These are phyloP conservation scores for Penelope pileata DNA, from an alignment of 2,113 vertebrate genomes.

Conservation along the genomic window DNA sequence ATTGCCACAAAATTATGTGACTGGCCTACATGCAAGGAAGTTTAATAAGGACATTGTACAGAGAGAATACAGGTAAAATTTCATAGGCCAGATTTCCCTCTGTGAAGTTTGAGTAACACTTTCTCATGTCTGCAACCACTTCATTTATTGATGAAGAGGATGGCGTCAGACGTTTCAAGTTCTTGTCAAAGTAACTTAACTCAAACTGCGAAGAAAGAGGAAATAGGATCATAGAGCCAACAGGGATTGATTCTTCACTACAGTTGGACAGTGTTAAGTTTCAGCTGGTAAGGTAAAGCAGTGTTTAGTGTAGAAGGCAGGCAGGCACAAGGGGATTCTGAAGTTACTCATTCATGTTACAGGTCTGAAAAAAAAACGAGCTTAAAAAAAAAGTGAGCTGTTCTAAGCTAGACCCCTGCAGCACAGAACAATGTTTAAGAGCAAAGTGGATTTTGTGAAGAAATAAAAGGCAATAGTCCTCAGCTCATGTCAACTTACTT, in stretches of 20 bases:
- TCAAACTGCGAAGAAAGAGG: neutral
- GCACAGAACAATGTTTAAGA: neutral
- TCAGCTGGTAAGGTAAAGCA: neutral
- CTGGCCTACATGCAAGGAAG: neutral
- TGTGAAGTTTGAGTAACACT: neutral
- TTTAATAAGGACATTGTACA: neutral
- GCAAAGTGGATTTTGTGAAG: neutral
- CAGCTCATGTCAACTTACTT: slow-evolving; percentile 75
- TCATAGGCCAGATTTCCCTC: neutral
- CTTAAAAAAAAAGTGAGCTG: neutral
- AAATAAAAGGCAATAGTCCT: neutral
- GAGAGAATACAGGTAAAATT: neutral
- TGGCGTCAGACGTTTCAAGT: neutral
- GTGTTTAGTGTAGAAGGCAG: neutral
- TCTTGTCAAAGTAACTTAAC: slow-evolving; percentile 7
- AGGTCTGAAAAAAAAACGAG: neutral
- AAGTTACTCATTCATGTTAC: neutral
- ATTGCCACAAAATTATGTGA: neutral
- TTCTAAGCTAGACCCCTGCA: neutral
- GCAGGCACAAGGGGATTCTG: neutral
- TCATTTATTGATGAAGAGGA: slow-evolving; percentile 51
- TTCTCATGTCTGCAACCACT: neutral
- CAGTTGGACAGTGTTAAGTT: neutral
- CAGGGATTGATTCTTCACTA: neutral
- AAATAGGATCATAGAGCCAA: neutral